Conservation (phyloP, 2,797 vertebrate species). For the Taeniopygia guttata region DNA sequence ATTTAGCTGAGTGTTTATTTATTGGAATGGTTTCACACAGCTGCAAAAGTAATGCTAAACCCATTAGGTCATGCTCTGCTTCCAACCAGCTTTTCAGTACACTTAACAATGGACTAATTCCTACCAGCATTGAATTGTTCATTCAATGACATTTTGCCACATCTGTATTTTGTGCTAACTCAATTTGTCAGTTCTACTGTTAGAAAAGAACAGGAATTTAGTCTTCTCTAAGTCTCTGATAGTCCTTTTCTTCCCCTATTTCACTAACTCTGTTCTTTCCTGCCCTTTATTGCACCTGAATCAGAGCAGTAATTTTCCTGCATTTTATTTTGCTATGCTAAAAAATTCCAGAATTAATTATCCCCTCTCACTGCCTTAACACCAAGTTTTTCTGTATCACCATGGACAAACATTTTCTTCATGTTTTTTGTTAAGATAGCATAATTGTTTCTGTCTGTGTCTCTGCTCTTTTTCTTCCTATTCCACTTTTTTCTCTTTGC, state of each 20-base stretch:
- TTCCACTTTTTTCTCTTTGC: not conserved
- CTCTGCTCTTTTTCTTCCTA: not conserved
- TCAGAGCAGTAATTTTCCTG: not conserved
- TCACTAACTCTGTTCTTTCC: not conserved
- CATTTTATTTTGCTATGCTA: not conserved
- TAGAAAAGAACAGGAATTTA: not conserved
- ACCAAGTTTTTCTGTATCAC: not conserved
- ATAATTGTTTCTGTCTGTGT: not conserved
- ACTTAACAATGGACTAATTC: conserved; percentile 34
- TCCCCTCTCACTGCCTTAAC: not conserved
- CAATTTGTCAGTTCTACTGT: not conserved
- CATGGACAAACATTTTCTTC: not conserved
- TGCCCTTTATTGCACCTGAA: not conserved
- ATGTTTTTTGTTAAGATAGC: not conserved
- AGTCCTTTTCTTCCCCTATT: not conserved
- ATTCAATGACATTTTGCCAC: not conserved
- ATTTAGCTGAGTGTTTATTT: conserved; percentile 18
- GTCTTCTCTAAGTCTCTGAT: not conserved
- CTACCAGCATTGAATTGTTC: not conserved
- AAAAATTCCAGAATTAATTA: not conserved
- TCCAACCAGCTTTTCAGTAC: not conserved
- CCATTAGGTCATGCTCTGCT: conserved; percentile 27
- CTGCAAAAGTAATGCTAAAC: conserved; percentile 13
- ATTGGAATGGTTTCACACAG: conserved; percentile 26
- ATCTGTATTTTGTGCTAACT: not conserved